Base-by-base conservation (phyloP, 2,797 vertebrate species). In the Podargus strigoides region DNA sequence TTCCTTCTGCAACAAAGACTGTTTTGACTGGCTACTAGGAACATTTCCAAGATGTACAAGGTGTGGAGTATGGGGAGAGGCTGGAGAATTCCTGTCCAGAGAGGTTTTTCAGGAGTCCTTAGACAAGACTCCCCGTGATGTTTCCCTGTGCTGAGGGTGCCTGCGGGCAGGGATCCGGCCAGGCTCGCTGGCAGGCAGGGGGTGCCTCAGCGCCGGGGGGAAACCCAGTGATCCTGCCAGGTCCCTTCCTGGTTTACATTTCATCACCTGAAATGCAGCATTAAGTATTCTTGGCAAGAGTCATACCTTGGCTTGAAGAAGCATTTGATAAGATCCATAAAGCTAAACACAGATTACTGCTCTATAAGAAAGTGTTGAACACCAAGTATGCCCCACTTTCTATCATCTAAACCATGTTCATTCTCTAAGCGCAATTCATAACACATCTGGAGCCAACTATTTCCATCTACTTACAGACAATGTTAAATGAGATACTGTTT, bases 311-410 rank as follows among this genome's bases (percentile, higher is more conserved):
- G 75, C 92, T 90, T 56, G 47, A 85, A 82, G 27, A 58, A 94
- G 75, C 44, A 9, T 42, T 92, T 87, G 89, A 77, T 95, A 96
- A 95, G 68, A 93, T 92, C 72, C 78, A 22, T 58, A 53, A 80
- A 87, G 60, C 62, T 72, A 70, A 96, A 82, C 68, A 68, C 12
- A n/a, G 85, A 72, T 92, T 91, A 66, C 53, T 66, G 72, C 56
- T 87, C 81, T 93, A 89, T 95, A 95, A 89, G 95, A 89, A 96
- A 94, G 92, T 95, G 94, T 89, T 96, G 93, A 97, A 78, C 87
- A 92, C 46, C 44, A 83, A 87, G 58, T 75, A 84, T 91, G 89
- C 17, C 39, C 75, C 68, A 80, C 60, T 97, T 94, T 78, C 78
- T 89, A 37, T 73, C 72, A 85, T 85, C 74, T 87, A 53, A 96